Conservation (phyloP, 2,888 invertebrate species). For the Epistrophella euchroma region DNA sequence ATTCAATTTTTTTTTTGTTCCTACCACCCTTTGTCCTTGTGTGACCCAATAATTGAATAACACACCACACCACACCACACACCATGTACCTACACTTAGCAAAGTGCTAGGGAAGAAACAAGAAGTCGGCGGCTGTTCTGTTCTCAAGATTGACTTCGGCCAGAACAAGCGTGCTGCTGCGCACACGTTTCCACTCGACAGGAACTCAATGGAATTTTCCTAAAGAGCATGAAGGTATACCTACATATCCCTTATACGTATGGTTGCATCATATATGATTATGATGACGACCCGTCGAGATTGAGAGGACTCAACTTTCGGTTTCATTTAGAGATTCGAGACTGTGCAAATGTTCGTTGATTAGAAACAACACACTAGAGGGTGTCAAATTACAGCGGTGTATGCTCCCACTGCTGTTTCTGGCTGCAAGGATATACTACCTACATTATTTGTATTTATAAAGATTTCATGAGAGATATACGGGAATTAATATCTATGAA, state of each 20-base stretch:
- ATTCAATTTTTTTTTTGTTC: conserved; percentile 7
- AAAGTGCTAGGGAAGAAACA: conserved; percentile 48
- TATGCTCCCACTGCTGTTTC: conserved; percentile 12
- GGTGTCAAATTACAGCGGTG: conserved; percentile 60
- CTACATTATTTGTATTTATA: conserved; percentile 58
- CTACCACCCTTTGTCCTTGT: conserved; percentile 39
- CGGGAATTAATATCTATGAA: neutral
- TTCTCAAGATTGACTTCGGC: conserved; percentile 49
- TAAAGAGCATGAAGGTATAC: conserved; percentile 32
- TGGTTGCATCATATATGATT: conserved; percentile 38
- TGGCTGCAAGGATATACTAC: conserved; percentile 40
- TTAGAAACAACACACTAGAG: conserved; percentile 32
- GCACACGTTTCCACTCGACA: conserved; percentile 73
- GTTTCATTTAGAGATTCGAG: conserved; percentile 22
- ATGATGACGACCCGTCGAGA: conserved; percentile 27
- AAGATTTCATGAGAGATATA: conserved; percentile 37
- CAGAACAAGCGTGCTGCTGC: conserved; percentile 62
- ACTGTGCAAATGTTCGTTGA: conserved; percentile 43
- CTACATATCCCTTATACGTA: neutral
- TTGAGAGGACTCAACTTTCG: conserved; percentile 46
- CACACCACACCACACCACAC: conserved; percentile 65
- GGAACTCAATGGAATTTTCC: conserved; percentile 66
- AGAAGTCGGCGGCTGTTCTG: conserved; percentile 38
- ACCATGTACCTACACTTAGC: conserved; percentile 15
- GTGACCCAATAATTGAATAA: conserved; percentile 70